Conservation (phyloP, 2,113 vertebrate genomes). For the Symphodus melops region DNA sequence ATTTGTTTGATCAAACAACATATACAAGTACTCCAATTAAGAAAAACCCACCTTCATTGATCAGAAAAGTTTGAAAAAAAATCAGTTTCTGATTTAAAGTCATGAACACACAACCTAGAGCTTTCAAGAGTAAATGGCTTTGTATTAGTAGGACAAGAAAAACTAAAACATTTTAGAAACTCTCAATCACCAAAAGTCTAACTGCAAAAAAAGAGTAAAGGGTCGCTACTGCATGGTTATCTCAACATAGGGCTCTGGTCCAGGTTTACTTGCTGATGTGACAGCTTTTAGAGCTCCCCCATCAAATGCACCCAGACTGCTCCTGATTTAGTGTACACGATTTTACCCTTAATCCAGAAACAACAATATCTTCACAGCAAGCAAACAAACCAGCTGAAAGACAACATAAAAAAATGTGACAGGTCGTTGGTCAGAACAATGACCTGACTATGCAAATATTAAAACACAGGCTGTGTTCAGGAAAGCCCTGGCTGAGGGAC, state of each 20-base stretch:
- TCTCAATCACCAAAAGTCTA: too few species aligned
- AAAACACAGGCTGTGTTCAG: not conserved
- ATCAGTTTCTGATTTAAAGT: not conserved
- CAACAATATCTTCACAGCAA: slow-evolving; percentile 21
- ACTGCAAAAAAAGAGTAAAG: not conserved
- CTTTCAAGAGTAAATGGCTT: too few species aligned
- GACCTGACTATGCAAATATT: not conserved
- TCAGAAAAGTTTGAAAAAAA: not conserved
- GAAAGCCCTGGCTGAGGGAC: slow-evolving; percentile 14
- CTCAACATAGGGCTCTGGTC: slow-evolving; percentile 27
- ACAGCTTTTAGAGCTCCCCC: slow-evolving; percentile 42
- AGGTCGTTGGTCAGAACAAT: not conserved
- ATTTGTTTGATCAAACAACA: not conserved
- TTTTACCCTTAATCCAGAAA: slow-evolving; percentile 19
- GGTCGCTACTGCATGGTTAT: slow-evolving; percentile 3
- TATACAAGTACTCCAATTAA: too few species aligned
- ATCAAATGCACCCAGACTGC: slow-evolving; percentile 11
- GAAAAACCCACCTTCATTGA: not conserved
- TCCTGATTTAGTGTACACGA: slow-evolving; percentile 20
- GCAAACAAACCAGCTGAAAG: slow-evolving; percentile 32
- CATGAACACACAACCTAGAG: not conserved
- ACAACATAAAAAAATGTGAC: slow-evolving; percentile 14
- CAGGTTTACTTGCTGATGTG: slow-evolving; percentile 38
- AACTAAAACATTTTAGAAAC: too few species aligned
- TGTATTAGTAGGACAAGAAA: not conserved